Percentiles rank a stretch among this genome's conserved stretches.
Conservation (phyloP, 30 jellyfish, hydroid and myxozoan species). For the Haliclystus octoradiatus region DNA sequence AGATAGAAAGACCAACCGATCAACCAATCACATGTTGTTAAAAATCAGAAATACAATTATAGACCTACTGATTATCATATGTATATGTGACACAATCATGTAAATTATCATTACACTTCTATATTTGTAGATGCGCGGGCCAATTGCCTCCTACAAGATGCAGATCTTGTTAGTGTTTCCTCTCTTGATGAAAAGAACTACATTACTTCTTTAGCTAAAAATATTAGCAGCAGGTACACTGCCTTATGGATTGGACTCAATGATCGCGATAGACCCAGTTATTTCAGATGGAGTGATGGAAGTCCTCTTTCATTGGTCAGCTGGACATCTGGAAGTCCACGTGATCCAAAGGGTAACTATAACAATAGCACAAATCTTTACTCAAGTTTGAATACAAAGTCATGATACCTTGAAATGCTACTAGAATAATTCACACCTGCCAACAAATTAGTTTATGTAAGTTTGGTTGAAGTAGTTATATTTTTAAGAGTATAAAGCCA, state of each 20-base stretch:
- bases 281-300: conserved; percentile 71
- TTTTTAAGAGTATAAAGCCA: no score
- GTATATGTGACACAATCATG: no score
- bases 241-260: conserved; percentile 81
- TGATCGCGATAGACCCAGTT: conserved; percentile 40
- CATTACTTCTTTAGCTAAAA: conserved; percentile 3
- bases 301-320: conserved; percentile 40
- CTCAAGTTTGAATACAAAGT: neutral
- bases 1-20: neutral
- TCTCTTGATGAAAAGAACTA: conserved; percentile 23
- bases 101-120: no score
- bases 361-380: neutral
- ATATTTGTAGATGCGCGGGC: conserved; percentile 84
- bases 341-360: conserved; percentile 2
- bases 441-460: no score
- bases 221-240: conserved; percentile 10
- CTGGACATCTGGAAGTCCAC: conserved; percentile 58
- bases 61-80: no score
- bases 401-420: no score
- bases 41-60: no score
- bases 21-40: no score
- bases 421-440: no score
- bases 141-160: conserved; percentile 54
- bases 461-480: no score
- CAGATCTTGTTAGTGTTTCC: conserved; percentile 62